These are phyloP conservation scores for Trichogramma pretiosum DNA, from an alignment of 1,140 invertebrate genomes.

Conservation along the genomic window DNA sequence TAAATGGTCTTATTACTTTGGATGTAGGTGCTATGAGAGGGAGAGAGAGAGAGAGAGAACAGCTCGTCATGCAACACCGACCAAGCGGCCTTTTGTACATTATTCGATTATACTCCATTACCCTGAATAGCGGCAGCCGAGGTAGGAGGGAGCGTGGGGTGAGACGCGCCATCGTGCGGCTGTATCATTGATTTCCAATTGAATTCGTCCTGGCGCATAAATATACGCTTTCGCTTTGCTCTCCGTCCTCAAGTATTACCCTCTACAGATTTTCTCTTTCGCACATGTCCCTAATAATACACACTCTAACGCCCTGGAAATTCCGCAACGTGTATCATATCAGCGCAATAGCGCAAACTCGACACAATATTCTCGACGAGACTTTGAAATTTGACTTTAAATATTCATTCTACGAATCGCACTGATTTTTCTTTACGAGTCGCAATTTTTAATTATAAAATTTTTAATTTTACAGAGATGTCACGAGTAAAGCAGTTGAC, in stretches of 20 bases:
- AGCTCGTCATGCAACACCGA: conserved; percentile 30
- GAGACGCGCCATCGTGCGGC: conserved; percentile 7
- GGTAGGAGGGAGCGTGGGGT: not conserved
- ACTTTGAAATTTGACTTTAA: too few relatives aligned
- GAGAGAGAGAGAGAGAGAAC: conserved; percentile 13
- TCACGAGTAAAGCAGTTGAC: too few relatives aligned
- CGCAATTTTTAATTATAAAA: too few relatives aligned
- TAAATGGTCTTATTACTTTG: not conserved
- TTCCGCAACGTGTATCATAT: not conserved
- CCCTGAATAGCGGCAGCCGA: not conserved
- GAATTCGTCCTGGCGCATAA: conserved; percentile 3
- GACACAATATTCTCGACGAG: conserved; percentile 10
- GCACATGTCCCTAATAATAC: too few relatives aligned
- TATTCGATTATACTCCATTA: conserved; percentile 11
- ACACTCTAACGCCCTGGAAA: not conserved
- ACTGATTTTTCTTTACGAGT: too few relatives aligned
- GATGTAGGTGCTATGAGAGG: not conserved
- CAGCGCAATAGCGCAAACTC: not conserved
- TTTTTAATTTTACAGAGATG: too few relatives aligned
- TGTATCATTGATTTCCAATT: conserved; percentile 12
- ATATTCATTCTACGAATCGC: too few relatives aligned
- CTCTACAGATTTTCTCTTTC: too few relatives aligned
- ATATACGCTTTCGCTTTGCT: not conserved
- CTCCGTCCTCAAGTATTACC: too few relatives aligned
- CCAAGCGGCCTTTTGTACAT: conserved; percentile 21